A percentile compares a stretch with the other conserved stretches of the same genome.
These are phyloP conservation scores for Drosophila repletoides DNA, from an alignment of 1,140 invertebrate species.

Conservation along the genomic window DNA sequence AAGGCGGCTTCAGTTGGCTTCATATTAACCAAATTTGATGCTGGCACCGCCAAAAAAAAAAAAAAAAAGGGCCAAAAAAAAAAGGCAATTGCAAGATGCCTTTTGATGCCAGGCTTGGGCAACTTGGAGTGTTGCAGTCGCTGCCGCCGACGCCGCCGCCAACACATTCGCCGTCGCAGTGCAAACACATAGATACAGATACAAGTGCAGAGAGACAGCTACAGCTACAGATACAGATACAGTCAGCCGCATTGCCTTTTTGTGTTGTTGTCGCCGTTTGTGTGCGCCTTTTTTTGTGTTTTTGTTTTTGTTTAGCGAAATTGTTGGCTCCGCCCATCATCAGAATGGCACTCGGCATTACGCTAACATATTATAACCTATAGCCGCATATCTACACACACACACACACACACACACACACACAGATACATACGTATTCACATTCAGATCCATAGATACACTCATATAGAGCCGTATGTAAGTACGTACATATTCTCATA, in stretches of 20 bases:
- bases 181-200: conserved; percentile 11
- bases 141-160: conserved; percentile 38
- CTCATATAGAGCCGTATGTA: not conserved
- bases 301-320: conserved; percentile 75
- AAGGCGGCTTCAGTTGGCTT: conserved; percentile 43
- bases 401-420: conserved; percentile 15
- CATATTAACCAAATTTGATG: conserved; percentile 77
- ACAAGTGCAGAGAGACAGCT: not conserved
- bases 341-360: conserved; percentile 76
- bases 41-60: conserved; percentile 29
- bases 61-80: conserved; percentile 10
- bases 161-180: conserved; percentile 64
- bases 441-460: conserved; percentile 5
- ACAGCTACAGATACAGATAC: not conserved
- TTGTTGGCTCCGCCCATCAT: conserved; percentile 79
- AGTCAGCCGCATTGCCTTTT: conserved; percentile 44
- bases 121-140: conserved; percentile 51
- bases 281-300: too few species aligned
- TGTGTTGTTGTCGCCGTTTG: conserved; percentile 37
- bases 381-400: conserved; percentile 52
- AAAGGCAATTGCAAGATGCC: conserved; percentile 68
- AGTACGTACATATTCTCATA: conserved; percentile 16
- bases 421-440: conserved; percentile 2
- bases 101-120: conserved; percentile 46
- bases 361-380: conserved; percentile 80